Conservation (phyloP, 2,797 vertebrate genomes). For the Artibeus lituratus region DNA sequence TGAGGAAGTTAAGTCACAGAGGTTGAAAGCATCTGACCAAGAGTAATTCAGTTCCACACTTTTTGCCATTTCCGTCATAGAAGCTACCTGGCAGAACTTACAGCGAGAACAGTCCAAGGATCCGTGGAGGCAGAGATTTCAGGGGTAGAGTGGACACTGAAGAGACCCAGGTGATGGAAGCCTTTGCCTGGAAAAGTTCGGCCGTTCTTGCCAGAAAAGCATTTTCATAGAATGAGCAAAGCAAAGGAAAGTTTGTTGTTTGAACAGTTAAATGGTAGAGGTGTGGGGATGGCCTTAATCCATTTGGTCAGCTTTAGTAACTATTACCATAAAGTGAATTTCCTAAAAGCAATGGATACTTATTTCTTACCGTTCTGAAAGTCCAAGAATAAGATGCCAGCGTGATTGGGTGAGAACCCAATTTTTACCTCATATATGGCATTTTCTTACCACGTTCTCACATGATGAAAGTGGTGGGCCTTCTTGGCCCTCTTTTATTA, state of each 20-base stretch:
- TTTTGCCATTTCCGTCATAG: not conserved
- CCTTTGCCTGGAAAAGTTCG: not conserved
- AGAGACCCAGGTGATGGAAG: accelerated
- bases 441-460: not conserved
- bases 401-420: not conserved
- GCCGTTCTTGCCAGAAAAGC: not conserved
- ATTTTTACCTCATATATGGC: not conserved
- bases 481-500: not conserved
- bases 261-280: not conserved
- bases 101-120: not conserved
- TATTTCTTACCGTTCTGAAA: not conserved
- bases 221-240: not conserved
- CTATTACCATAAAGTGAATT: not conserved
- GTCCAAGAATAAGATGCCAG: not conserved
- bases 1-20: not conserved
- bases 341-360: not conserved
- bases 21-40: not conserved
- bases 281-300: not conserved
- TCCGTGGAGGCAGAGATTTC: not conserved
- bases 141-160: not conserved
- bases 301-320: not conserved
- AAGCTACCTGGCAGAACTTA: not conserved
- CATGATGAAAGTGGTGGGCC: accelerated
- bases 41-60: not conserved
- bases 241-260: not conserved